These are phyloP conservation scores for Turnix velox DNA, from an alignment of 2,113 vertebrate genomes.

Conservation along the genomic window DNA sequence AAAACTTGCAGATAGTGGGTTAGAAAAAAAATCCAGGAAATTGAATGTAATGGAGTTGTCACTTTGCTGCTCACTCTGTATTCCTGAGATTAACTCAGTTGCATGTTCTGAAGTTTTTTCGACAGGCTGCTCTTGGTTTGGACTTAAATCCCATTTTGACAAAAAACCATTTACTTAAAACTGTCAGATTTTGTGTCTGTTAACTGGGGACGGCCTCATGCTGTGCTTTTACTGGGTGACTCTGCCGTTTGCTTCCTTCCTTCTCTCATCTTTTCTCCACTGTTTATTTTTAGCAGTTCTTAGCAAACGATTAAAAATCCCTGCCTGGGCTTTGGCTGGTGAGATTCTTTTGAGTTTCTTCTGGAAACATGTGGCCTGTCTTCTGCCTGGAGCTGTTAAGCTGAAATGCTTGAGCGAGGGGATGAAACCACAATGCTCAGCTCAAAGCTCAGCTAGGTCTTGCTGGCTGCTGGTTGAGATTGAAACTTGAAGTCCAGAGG, in stretches of 20 bases:
- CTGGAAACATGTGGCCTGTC: not conserved
- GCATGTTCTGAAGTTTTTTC: not conserved
- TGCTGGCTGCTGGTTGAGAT: not conserved
- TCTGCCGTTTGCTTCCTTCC: not conserved
- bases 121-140: not conserved
- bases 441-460: not conserved
- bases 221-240: not conserved
- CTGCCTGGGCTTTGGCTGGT: fast-evolving
- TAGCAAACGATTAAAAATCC: not conserved
- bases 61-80: no score
- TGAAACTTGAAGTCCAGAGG: not conserved
- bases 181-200: not conserved
- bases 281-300: not conserved
- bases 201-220: fast-evolving
- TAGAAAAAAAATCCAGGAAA: not conserved
- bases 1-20: not conserved
- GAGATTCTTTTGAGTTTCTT: not conserved
- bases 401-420: not conserved
- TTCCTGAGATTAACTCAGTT: not conserved
- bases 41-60: not conserved
- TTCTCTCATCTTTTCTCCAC: not conserved
- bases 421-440: not conserved
- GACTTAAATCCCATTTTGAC: not conserved
- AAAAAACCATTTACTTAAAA: not conserved
- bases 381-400: not conserved